phyloP scores from a whole-genome alignment of 2,113 vertebrate genomes.

The Rhagologus leucostigma region DNA sequence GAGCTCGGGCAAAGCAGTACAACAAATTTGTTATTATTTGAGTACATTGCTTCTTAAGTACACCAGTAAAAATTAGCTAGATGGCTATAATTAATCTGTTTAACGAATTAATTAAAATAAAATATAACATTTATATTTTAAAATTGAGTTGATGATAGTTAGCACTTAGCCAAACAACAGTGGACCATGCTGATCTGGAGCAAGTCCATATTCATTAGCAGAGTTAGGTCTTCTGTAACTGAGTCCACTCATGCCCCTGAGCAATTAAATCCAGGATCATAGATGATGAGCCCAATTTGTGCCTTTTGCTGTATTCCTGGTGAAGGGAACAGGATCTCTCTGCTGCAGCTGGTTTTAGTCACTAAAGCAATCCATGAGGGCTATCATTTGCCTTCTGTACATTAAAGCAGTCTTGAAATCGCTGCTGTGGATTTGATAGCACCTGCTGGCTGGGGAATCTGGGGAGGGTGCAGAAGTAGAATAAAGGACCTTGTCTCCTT shows the following conservation, averaged over 20 bases:
- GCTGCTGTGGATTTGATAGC: rapidly evolving
- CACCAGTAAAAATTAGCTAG: neutral
- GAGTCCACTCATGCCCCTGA: neutral
- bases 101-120: neutral
- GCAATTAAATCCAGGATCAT: neutral
- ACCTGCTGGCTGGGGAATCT: neutral
- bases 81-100: neutral
- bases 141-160: neutral
- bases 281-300: neutral
- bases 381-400: neutral
- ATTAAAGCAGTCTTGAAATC: neutral
- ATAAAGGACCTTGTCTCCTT: neutral
- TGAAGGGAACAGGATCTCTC: neutral
- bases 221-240: neutral
- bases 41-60: neutral
- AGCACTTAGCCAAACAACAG: neutral
- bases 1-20: neutral
- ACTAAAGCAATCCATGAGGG: neutral
- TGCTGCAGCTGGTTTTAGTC: neutral
- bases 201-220: neutral
- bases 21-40: neutral
- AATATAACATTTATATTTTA: neutral
- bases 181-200: neutral
- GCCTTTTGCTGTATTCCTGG: neutral
- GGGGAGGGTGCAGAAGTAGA: neutral